Percentiles rank a stretch among this genome's conserved stretches.
These are phyloP conservation scores for Catagonus wagneri DNA, from an alignment of 2,113 vertebrate species.

Conservation along the genomic window DNA sequence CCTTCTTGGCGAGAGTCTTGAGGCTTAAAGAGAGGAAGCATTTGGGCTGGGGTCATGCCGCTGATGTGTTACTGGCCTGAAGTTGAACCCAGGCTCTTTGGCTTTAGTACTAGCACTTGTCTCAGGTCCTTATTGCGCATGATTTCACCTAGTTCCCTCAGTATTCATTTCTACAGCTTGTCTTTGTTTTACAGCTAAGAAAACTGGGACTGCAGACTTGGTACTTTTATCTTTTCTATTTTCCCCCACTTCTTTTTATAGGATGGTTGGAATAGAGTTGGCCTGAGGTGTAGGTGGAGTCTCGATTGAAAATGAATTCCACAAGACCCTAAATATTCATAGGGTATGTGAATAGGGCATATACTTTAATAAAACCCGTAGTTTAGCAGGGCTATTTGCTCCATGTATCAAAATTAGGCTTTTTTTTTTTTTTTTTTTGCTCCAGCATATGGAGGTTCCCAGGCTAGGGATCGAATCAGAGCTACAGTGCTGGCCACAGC, in stretches of 20 bases:
- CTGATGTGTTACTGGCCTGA: not conserved
- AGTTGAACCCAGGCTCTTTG: not conserved
- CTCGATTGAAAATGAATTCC: not conserved
- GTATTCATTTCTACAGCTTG: not conserved
- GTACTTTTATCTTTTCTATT: not conserved
- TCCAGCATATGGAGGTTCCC: no score
- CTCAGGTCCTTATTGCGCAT: not conserved
- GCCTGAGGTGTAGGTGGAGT: not conserved
- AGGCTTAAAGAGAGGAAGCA: not conserved
- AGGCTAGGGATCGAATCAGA: no score
- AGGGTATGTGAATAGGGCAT: not conserved
- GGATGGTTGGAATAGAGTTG: not conserved
- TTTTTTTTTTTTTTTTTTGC: no score
- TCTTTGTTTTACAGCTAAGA: not conserved
- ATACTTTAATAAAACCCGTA: not conserved
- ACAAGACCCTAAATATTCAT: not conserved
- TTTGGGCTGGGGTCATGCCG: not conserved
- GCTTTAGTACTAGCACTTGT: not conserved
- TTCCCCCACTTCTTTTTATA: not conserved
- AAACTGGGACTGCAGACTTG: not conserved
- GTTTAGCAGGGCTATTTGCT: not conserved
- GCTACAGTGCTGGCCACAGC: no score
- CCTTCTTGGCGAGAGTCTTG: not conserved
- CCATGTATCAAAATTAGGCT: not conserved
- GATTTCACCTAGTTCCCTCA: not conserved